Percentiles rank a stretch among this genome's conserved stretches.
phyloP scores from a whole-genome alignment of 2,888 invertebrate species.

The Nycteola revayana region DNA sequence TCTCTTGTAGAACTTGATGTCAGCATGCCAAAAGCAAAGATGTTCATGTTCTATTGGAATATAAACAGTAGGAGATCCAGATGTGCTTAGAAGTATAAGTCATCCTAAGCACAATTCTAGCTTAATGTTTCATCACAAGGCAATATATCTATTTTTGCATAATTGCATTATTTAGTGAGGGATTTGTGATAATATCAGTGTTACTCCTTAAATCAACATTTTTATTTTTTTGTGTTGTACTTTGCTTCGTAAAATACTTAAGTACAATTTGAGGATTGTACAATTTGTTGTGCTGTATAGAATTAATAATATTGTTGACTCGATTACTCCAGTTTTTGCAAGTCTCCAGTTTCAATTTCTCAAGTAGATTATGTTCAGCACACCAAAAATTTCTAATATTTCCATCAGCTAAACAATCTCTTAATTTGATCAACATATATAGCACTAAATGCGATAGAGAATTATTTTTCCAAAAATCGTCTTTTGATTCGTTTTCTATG shows the following conservation, averaged over 20 bases:
- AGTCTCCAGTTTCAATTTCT: conserved; percentile 47
- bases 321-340: conserved; percentile 53
- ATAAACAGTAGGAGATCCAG: too few relatives aligned
- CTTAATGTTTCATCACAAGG: too few relatives aligned
- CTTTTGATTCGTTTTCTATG: conserved; percentile 18
- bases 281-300: conserved; percentile 39
- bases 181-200: too few relatives aligned
- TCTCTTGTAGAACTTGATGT: too few relatives aligned
- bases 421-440: conserved; percentile 50
- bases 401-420: conserved; percentile 36
- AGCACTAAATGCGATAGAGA: conserved; percentile 49
- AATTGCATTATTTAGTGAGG: too few relatives aligned
- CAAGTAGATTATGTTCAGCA: conserved; percentile 48
- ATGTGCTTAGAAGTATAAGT: too few relatives aligned
- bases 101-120: too few relatives aligned
- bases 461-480: conserved; percentile 47
- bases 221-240: too few relatives aligned
- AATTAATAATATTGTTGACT: conserved; percentile 41
- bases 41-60: too few relatives aligned
- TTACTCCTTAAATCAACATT: too few relatives aligned
- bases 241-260: conserved; percentile 34
- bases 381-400: conserved; percentile 57
- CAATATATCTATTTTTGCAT: too few relatives aligned
- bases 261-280: conserved; percentile 34
- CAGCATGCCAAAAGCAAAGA: too few relatives aligned